A percentile compares a stretch with the other conserved stretches of the same genome.
Evolutionary conservation across 1,140 invertebrate species (phyloP).

Genomic region (Leptinotarsa defecta): DNA sequence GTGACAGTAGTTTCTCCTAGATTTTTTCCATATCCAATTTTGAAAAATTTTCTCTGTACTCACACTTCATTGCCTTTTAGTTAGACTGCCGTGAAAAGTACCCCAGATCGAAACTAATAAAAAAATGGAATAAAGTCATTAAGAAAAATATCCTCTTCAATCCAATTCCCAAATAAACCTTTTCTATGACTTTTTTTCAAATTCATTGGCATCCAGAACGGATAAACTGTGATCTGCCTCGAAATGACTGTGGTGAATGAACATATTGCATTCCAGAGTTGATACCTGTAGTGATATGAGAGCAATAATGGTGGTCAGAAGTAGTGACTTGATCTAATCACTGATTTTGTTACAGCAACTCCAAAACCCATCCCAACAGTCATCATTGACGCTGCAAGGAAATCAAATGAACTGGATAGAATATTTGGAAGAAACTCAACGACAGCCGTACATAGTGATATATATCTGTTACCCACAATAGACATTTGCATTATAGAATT

Average conservation of each 20-base stretch:
- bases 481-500: constrained; percentile 51
- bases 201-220: no score
- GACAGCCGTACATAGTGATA: constrained; percentile 44
- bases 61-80: no score
- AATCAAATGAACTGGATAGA: constrained; percentile 44
- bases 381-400: constrained; percentile 45
- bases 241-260: neutral
- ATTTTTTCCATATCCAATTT: no score
- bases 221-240: no score
- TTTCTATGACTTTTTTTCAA: no score
- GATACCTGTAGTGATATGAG: neutral
- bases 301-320: neutral
- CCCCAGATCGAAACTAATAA: no score
- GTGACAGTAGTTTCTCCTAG: no score
- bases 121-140: no score
- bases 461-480: constrained; percentile 50
- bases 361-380: constrained; percentile 51
- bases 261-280: neutral
- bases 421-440: constrained; percentile 51
- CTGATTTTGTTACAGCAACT: constrained; percentile 46
- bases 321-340: neutral
- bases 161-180: no score
- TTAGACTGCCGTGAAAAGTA: no score
- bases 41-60: no score
- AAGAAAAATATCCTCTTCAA: no score